phyloP scores from a whole-genome alignment of 2,888 invertebrate species.

The Theretra japonica region DNA sequence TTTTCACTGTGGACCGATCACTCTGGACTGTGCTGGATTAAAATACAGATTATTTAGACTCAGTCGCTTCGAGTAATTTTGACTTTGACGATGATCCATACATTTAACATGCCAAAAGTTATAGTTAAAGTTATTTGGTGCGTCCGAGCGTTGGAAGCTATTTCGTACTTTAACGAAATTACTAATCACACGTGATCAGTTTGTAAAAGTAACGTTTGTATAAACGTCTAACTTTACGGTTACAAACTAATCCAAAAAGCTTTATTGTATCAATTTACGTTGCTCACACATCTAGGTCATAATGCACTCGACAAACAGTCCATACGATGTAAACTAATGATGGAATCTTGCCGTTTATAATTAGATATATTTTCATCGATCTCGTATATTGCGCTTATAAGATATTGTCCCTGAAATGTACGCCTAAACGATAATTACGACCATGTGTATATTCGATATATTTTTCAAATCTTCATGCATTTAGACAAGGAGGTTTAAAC shows the following conservation, averaged over 20 bases:
- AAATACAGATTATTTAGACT: no score
- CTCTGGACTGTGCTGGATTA: not conserved
- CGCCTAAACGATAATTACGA: conserved; percentile 6
- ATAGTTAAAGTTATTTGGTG: no score
- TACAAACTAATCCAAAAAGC: not conserved
- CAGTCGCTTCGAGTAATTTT: no score
- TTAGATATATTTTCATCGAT: conserved; percentile 38
- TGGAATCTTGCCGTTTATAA: conserved; percentile 38
- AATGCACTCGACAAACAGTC: conserved; percentile 13
- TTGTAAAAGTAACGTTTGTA: not conserved
- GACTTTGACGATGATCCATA: no score
- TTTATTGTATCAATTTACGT: not conserved
- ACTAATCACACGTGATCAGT: not conserved
- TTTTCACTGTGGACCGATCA: not conserved
- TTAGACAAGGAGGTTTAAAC: not conserved
- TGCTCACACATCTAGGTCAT: conserved; percentile 16
- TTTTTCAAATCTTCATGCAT: conserved; percentile 23
- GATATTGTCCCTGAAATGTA: conserved; percentile 18
- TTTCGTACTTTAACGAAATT: conserved; percentile 1
- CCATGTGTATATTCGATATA: conserved; percentile 12
- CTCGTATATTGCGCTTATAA: conserved; percentile 33
- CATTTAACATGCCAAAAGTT: no score
- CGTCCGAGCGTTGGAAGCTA: not conserved
- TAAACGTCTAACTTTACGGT: no score
- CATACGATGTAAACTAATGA: conserved; percentile 8